Base-by-base conservation (phyloP, 64 coral and sea anemone genomes). In the Pocillopora verrucosa region DNA sequence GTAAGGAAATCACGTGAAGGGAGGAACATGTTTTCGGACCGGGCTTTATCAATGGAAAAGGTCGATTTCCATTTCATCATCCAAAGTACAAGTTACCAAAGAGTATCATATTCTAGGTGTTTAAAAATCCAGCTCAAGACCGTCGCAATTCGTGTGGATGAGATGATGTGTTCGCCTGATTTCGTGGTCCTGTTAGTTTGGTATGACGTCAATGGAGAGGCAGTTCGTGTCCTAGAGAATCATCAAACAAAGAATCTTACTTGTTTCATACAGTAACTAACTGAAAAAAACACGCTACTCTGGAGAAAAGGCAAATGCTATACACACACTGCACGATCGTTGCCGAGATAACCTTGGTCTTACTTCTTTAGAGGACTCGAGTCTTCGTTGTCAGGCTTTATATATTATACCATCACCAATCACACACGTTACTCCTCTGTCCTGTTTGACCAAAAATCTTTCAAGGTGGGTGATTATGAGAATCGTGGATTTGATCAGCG, bases 131-230 rank as follows among this genome's bases (percentile, higher is more conserved):
- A 10, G 51, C 30, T 19, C 13, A 60, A 1, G 30, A 59, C 11
- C 9, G 56, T 56, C 11, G 11, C 36, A 25, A 72, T 72, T 85
- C 82, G 82, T 85, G 82, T 85, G 25, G n/a, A 20, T 25, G 64
- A 22, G 2, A 57, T 72, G 19, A 70, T 24, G 56, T 72, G 36
- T 41, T 37, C 69, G 63, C 82, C 36, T 85, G 82, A 85, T 68
- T 85, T 85, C 41, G 82, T 85, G 82, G 38, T 51, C n/a, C 36
- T 72, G 22, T 20, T 51, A 24, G 34, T 63, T 58, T 25, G 19
- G 37, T 13, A 56, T 85, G 82, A 85, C 82, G 82, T 85, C 82
- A 85, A 85, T 72, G 10, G 63, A 38, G 38, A 14, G 65, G 38
- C 36, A 24, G 20, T 56, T 85, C 65, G 64, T 72, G 61, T 72